A percentile compares a stretch with the other conserved stretches of the same genome.
phyloP scores from a whole-genome alignment of 2,888 invertebrate genomes.

The Drosophila kambysellisi region DNA sequence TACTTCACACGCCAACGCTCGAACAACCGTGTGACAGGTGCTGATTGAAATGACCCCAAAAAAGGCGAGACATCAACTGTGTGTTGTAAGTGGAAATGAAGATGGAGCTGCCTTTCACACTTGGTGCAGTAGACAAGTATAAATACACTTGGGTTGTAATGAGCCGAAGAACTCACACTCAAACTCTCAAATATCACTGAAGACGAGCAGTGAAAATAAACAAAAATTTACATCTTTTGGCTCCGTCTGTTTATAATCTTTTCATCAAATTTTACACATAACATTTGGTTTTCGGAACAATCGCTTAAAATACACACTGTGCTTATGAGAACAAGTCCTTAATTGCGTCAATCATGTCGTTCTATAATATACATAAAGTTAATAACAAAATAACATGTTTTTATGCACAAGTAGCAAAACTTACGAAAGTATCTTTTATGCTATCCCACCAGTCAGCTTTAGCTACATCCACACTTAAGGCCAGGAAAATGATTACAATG shows the following conservation, averaged over 20 bases:
- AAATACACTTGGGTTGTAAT: conserved; percentile 20
- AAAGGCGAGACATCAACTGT: conserved; percentile 32
- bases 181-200: conserved; percentile 19
- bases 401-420: not conserved
- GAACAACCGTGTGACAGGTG: conserved; percentile 68
- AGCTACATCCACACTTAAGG: conserved; percentile 35
- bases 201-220: not conserved
- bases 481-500: conserved; percentile 32
- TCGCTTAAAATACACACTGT: not conserved
- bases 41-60: conserved; percentile 79
- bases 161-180: conserved; percentile 16
- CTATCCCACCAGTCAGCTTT: conserved; percentile 43
- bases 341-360: conserved; percentile 38
- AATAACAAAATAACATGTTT: not conserved
- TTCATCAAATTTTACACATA: not conserved
- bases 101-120: conserved; percentile 56
- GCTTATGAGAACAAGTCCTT: conserved; percentile 41
- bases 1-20: conserved; percentile 69
- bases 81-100: conserved; percentile 27
- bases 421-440: conserved; percentile 48
- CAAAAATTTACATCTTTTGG: conserved; percentile 7
- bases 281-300: conserved; percentile 3
- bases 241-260: conserved; percentile 7
- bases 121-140: conserved; percentile 20
- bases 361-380: conserved; percentile 11